Evolutionary conservation across 1,140 invertebrate genomes (phyloP).

Genomic region (Grapholita molesta): DNA sequence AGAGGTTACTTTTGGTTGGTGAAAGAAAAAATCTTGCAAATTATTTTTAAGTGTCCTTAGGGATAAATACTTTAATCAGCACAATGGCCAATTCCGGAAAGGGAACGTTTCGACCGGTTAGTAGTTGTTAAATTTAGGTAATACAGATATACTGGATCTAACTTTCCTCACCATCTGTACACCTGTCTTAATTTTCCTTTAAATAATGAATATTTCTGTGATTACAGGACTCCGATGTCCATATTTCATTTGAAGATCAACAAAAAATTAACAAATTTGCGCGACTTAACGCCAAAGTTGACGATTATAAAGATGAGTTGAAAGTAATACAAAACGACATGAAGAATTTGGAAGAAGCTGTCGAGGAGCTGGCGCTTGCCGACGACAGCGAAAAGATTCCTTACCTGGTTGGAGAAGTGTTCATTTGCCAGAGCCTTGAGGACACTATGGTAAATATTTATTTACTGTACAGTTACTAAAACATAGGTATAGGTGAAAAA

Average conservation of each 20-base stretch:
- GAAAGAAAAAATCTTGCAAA: neutral
- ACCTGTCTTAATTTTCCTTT: slow-evolving; percentile 12
- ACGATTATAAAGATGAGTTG: slow-evolving; percentile 95
- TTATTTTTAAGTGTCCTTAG: neutral
- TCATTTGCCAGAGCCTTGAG: slow-evolving; percentile 87
- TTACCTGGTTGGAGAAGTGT: slow-evolving; percentile 94
- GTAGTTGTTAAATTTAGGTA: slow-evolving; percentile 8
- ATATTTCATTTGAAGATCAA: slow-evolving; percentile 98
- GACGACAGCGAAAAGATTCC: slow-evolving; percentile 89
- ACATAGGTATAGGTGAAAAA: too few species aligned
- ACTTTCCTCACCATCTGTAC: neutral
- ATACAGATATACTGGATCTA: neutral
- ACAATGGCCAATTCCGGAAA: slow-evolving; percentile 60
- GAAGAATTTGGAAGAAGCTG: slow-evolving; percentile 95
- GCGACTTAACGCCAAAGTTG: slow-evolving; percentile 92
- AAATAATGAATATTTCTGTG: slow-evolving; percentile 1
- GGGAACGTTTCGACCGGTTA: slow-evolving; percentile 67
- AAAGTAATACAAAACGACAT: slow-evolving; percentile 93
- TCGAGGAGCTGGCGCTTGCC: slow-evolving; percentile 91
- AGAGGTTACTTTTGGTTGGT: neutral
- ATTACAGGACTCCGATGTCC: slow-evolving; percentile 91
- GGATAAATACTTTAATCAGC: neutral
- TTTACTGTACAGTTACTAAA: too few species aligned
- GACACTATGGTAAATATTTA: slow-evolving; percentile 83
- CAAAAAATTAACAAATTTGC: slow-evolving; percentile 99